A percentile compares a stretch with the other conserved stretches of the same genome.
These are phyloP conservation scores for Thereva unica DNA, from an alignment of 2,888 invertebrate genomes.

Conservation along the genomic window DNA sequence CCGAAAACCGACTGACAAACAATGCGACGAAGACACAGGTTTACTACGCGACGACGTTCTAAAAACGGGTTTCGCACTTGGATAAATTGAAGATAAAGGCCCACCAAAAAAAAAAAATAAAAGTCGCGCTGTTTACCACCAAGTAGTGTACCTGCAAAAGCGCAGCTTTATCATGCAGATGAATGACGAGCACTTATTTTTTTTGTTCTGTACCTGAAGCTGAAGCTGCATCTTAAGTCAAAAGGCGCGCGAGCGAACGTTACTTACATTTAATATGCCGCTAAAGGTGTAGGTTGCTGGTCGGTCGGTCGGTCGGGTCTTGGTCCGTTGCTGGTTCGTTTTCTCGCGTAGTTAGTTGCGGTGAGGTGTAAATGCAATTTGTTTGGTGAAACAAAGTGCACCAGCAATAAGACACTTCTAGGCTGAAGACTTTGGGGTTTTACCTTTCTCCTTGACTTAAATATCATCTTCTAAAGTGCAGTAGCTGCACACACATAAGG, in stretches of 20 bases:
- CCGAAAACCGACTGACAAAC: slow-evolving; percentile 26
- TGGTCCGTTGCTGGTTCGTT: slow-evolving; percentile 5
- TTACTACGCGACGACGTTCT: not conserved
- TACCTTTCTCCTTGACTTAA: slow-evolving; percentile 34
- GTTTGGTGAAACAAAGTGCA: slow-evolving; percentile 8
- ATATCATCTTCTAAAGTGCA: slow-evolving; percentile 24
- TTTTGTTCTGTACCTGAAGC: slow-evolving; percentile 7
- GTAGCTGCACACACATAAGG: slow-evolving; percentile 13
- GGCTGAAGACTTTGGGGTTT: slow-evolving; percentile 1
- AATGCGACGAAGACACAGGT: not conserved
- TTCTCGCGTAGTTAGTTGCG: too few relatives aligned
- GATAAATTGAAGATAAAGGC: not conserved
- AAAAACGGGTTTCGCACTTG: slow-evolving; percentile 17
- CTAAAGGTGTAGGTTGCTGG: slow-evolving; percentile 20
- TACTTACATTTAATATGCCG: too few relatives aligned
- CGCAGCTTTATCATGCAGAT: slow-evolving; percentile 17
- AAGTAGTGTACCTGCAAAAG: not conserved
- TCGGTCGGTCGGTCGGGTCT: slow-evolving; percentile 7
- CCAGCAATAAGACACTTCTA: slow-evolving; percentile 6
- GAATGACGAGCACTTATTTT: slow-evolving; percentile 25
- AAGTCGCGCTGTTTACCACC: slow-evolving; percentile 1
- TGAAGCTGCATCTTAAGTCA: too few relatives aligned
- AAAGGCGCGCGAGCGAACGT: too few relatives aligned
- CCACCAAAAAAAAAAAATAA: slow-evolving; percentile 1
- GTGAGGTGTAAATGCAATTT: slow-evolving; percentile 23